A percentile compares a stretch with the other conserved stretches of the same genome.
Evolutionary conservation across 2,888 invertebrate genomes (phyloP).

Genomic region (Rhamnusium bicolor): DNA sequence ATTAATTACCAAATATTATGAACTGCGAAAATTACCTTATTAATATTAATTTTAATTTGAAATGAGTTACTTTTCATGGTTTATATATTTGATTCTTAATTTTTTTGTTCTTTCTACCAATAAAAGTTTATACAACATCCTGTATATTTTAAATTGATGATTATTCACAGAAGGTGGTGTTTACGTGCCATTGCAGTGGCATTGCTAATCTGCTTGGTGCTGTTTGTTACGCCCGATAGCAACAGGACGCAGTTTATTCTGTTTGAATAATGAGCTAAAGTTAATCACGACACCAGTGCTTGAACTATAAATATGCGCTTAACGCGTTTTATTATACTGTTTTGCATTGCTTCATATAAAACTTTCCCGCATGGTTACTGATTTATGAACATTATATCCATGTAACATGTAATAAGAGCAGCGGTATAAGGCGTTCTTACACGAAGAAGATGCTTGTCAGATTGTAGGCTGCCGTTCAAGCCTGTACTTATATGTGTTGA

Average conservation of each 20-base stretch:
- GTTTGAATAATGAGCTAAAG: slow-evolving; percentile 67
- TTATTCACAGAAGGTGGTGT: slow-evolving; percentile 49
- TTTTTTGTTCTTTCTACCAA: too few relatives aligned
- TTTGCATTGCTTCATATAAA: slow-evolving; percentile 69
- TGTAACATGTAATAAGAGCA: slow-evolving; percentile 68
- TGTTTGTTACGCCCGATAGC: slow-evolving; percentile 62
- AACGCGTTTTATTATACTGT: slow-evolving; percentile 69
- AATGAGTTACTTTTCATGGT: too few relatives aligned
- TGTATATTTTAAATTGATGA: slow-evolving; percentile 30
- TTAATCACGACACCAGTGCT: slow-evolving; percentile 69
- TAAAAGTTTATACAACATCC: background rate
- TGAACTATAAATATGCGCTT: slow-evolving; percentile 69
- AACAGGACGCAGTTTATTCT: slow-evolving; percentile 65
- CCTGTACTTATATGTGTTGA: slow-evolving; percentile 54
- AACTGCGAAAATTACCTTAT: too few relatives aligned
- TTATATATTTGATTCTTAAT: too few relatives aligned
- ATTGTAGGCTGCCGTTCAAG: slow-evolving; percentile 54
- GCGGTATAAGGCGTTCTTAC: slow-evolving; percentile 64
- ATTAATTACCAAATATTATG: too few relatives aligned
- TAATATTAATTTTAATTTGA: too few relatives aligned
- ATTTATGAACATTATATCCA: slow-evolving; percentile 67
- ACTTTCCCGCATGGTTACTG: slow-evolving; percentile 68
- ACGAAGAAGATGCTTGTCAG: slow-evolving; percentile 64
- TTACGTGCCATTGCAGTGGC: slow-evolving; percentile 50
- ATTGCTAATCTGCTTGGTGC: slow-evolving; percentile 54